phyloP scores from a whole-genome alignment of 2,113 vertebrate species.

The Oreochromis spilurus region DNA sequence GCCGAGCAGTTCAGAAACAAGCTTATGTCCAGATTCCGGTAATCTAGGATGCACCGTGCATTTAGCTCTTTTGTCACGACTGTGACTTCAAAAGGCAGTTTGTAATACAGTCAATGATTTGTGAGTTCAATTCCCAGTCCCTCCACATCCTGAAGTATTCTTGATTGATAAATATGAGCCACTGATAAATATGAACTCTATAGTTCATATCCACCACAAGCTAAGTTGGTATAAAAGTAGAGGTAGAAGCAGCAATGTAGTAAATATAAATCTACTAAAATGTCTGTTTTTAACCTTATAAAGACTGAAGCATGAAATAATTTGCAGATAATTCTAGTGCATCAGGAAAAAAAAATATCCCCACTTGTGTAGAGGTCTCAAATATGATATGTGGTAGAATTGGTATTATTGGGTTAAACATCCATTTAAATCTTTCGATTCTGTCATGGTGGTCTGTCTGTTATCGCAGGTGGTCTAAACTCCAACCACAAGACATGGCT shows the following conservation, averaged over 20 bases:
- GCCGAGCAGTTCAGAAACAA: conserved; percentile 9
- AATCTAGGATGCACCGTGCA: background rate
- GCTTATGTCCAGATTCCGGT: background rate
- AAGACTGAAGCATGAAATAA: background rate
- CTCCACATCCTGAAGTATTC: background rate
- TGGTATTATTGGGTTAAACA: background rate
- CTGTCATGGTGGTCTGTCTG: background rate
- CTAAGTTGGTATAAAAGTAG: background rate
- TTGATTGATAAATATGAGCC: background rate
- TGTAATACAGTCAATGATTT: background rate
- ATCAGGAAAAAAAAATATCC: background rate
- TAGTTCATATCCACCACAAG: background rate
- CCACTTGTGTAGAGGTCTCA: background rate
- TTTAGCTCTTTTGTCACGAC: background rate
- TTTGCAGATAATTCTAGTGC: background rate
- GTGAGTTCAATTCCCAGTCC: background rate
- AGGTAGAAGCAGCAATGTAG: background rate
- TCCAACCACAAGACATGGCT: background rate
- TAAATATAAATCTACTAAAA: background rate
- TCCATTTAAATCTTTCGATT: background rate
- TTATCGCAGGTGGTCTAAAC: background rate
- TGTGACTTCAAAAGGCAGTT: background rate
- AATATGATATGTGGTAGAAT: background rate
- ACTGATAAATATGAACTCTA: background rate
- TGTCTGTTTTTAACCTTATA: background rate